Conservation (phyloP, 1,140 invertebrate genomes). For the Conus ventricosus region DNA sequence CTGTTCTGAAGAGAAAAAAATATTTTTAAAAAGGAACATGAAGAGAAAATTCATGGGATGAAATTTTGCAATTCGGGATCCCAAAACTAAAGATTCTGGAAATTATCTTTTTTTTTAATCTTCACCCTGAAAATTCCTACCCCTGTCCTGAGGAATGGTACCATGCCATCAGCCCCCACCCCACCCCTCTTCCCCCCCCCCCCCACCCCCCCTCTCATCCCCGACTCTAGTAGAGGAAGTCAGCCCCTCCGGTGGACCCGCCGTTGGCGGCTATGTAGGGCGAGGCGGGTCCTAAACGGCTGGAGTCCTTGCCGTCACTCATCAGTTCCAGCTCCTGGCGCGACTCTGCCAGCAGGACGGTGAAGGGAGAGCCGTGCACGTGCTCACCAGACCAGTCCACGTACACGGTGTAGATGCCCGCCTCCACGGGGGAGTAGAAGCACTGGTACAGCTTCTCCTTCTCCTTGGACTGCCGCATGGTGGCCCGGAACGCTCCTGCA, state of each 20-base stretch:
- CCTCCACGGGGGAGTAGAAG: constrained; percentile 96
- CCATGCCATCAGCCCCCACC: neutral
- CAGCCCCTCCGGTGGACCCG: neutral
- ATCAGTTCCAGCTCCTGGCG: constrained; percentile 76
- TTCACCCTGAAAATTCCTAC: neutral
- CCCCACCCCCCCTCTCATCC: neutral
- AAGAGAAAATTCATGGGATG: no score
- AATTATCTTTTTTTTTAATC: neutral
- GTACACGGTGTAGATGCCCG: constrained; percentile 97
- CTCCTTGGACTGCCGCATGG: constrained; percentile 87
- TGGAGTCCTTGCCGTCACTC: constrained; percentile 1
- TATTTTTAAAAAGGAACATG: no score
- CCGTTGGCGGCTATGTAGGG: neutral
- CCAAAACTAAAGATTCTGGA: no score
- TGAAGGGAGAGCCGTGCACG: constrained; percentile 73
- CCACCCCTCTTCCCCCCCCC: neutral
- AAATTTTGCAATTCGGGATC: no score
- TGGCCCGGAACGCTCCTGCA: constrained; percentile 61
- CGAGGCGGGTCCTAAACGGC: no score
- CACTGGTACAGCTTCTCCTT: constrained; percentile 98
- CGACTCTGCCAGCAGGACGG: constrained; percentile 50
- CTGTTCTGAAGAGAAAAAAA: no score
- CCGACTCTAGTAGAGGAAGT: constrained; percentile 14
- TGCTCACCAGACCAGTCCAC: constrained; percentile 98
- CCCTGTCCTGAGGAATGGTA: neutral